A percentile compares a stretch with the other conserved stretches of the same genome.
These are phyloP conservation scores for Rana temporaria DNA, from an alignment of 2,113 vertebrate genomes.

Conservation along the genomic window DNA sequence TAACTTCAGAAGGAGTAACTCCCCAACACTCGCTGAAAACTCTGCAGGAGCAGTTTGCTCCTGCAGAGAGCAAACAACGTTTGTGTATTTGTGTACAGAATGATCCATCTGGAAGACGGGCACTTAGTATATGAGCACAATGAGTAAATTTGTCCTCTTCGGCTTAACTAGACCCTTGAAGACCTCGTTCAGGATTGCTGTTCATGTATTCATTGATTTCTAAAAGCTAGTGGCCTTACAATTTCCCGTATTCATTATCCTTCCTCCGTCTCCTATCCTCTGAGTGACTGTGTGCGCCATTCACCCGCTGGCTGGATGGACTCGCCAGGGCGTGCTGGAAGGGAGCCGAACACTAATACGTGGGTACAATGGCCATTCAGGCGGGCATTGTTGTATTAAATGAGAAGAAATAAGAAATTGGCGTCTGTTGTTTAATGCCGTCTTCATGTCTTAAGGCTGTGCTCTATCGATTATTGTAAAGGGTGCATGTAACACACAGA, in stretches of 20 bases:
- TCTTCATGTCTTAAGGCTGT: conserved; percentile 5
- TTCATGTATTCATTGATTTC: conserved; percentile 23
- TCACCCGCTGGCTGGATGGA: background rate
- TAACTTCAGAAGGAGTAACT: too few species aligned
- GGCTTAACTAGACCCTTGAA: conserved; percentile 8
- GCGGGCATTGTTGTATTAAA: conserved; percentile 25
- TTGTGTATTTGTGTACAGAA: too few species aligned
- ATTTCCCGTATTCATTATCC: conserved; percentile 21
- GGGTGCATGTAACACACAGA: background rate
- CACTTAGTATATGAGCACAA: background rate
- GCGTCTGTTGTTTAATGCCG: background rate
- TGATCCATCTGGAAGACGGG: too few species aligned
- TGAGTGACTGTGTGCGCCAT: background rate
- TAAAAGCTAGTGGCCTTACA: conserved; percentile 3
- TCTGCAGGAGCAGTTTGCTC: too few species aligned
- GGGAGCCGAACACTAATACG: too few species aligned
- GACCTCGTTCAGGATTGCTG: conserved; percentile 11
- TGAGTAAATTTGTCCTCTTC: background rate
- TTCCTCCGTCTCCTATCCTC: background rate
- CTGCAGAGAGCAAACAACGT: too few species aligned
- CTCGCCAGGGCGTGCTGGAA: background rate
- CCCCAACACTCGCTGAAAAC: too few species aligned
- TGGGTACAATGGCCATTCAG: background rate
- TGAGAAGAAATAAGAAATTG: conserved; percentile 18
- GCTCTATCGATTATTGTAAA: conserved; percentile 14